These are phyloP conservation scores for Sipunculus nudus DNA, from an alignment of 2,888 invertebrate species.

Conservation along the genomic window DNA sequence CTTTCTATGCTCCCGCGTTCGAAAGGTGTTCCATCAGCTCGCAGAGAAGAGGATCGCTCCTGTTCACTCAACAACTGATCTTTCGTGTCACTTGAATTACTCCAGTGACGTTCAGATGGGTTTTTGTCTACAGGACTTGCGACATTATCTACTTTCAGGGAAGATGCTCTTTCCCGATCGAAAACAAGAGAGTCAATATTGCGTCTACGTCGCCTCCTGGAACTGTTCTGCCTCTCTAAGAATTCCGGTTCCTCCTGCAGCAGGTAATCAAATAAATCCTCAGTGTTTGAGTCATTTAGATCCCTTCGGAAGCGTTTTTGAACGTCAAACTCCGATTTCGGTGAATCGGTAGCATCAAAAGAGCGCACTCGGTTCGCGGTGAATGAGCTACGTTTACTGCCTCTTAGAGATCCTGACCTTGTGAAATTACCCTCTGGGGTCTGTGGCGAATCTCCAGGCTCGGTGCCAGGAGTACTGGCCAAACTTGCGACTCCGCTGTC, in stretches of 20 bases:
- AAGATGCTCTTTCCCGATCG: constrained; percentile 57
- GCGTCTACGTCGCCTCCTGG: constrained; percentile 38
- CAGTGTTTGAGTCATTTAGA: constrained; percentile 33
- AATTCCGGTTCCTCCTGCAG: constrained; percentile 5
- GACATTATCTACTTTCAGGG: constrained; percentile 45
- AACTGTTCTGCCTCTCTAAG: constrained; percentile 53
- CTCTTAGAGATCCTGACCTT: constrained; percentile 12
- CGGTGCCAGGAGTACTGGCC: constrained; percentile 12
- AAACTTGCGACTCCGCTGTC: neutral
- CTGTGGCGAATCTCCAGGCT: no score
- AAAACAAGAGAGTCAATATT: constrained; percentile 35
- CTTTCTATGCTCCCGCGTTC: no score
- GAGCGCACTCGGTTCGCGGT: no score
- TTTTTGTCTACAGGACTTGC: no score
- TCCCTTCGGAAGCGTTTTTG: constrained; percentile 25
- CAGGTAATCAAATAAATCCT: constrained; percentile 39
- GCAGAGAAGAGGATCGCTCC: no score
- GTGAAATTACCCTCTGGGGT: constrained; percentile 21
- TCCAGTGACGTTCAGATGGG: no score
- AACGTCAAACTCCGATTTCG: no score
- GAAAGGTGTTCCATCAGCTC: no score
- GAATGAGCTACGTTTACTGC: constrained; percentile 11
- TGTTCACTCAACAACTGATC: no score
- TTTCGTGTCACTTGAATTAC: no score
- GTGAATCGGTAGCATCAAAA: no score